These are phyloP conservation scores for Meteorus cinctellus DNA, from an alignment of 2,888 invertebrate species.

Conservation along the genomic window DNA sequence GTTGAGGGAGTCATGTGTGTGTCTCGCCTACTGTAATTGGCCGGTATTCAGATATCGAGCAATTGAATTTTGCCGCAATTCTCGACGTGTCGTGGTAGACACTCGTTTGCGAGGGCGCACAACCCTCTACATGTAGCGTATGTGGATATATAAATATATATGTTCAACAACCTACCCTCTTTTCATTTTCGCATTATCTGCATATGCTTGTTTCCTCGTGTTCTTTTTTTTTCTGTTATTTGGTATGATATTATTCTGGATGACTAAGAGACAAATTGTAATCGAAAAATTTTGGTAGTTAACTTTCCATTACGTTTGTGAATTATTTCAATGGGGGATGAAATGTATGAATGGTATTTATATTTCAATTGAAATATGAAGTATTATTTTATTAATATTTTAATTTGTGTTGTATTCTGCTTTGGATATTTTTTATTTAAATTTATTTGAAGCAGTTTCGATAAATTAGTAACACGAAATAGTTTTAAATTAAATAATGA, in stretches of 20 bases:
- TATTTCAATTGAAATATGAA: too few species aligned
- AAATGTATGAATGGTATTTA: too few species aligned
- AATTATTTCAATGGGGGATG: too few species aligned
- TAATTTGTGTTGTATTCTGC: not conserved
- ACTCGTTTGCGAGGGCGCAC: constrained; percentile 30
- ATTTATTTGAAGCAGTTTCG: not conserved
- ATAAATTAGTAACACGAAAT: not conserved
- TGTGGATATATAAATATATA: not conserved
- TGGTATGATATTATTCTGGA: not conserved
- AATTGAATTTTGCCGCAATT: constrained; percentile 65
- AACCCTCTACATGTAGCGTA: not conserved
- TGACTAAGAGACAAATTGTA: not conserved
- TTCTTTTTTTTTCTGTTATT: constrained; percentile 8
- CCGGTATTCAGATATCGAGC: constrained; percentile 68
- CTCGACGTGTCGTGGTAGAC: constrained; percentile 52
- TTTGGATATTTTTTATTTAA: not conserved
- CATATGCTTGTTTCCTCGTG: constrained; percentile 24
- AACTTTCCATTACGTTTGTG: too few species aligned
- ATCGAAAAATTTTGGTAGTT: not conserved
- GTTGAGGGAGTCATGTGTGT: constrained; percentile 24
- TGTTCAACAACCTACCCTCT: constrained; percentile 26
- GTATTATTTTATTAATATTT: too few species aligned
- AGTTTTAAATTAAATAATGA: not conserved
- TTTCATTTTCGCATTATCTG: constrained; percentile 39
- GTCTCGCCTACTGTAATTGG: constrained; percentile 62